phyloP scores from a whole-genome alignment of 1,140 invertebrate genomes.

The Luehdorfia chinensis region DNA sequence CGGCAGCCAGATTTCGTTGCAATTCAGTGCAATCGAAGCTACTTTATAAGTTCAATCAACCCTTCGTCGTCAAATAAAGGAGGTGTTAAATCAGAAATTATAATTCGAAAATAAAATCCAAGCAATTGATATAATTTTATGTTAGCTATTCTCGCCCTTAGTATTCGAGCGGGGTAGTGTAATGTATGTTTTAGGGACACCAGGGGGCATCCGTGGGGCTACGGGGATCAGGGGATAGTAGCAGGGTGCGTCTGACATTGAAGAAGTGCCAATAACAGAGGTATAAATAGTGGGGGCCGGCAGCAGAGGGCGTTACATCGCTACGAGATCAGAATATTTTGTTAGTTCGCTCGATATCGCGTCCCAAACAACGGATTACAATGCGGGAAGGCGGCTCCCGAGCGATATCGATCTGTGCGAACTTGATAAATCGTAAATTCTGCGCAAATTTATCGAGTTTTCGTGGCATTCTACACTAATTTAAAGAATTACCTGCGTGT shows the following conservation, averaged over 20 bases:
- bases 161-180: conserved; percentile 55
- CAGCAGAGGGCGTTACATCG: conserved; percentile 63
- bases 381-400: conserved; percentile 55
- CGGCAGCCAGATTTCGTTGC: not conserved
- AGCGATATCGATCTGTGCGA: conserved; percentile 46
- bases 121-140: conserved; percentile 72
- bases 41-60: conserved; percentile 1
- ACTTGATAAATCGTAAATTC: conserved; percentile 50
- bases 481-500: conserved; percentile 15
- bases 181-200: conserved; percentile 56
- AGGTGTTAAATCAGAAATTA: conserved; percentile 64
- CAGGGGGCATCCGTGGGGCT: conserved; percentile 42
- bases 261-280: conserved; percentile 78
- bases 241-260: conserved; percentile 78
- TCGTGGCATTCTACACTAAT: conserved; percentile 32
- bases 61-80: not conserved
- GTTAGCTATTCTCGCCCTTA: conserved; percentile 46
- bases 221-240: conserved; percentile 56
- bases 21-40: not conserved
- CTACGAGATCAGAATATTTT: conserved; percentile 77
- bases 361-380: conserved; percentile 72
- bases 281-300: conserved; percentile 75
- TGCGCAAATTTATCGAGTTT: conserved; percentile 41
- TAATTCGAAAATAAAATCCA: conserved; percentile 63
- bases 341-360: conserved; percentile 44